phyloP scores from a whole-genome alignment of 53 echinoderm and acorn worm genomes.

The Apostichopus leukothele region DNA sequence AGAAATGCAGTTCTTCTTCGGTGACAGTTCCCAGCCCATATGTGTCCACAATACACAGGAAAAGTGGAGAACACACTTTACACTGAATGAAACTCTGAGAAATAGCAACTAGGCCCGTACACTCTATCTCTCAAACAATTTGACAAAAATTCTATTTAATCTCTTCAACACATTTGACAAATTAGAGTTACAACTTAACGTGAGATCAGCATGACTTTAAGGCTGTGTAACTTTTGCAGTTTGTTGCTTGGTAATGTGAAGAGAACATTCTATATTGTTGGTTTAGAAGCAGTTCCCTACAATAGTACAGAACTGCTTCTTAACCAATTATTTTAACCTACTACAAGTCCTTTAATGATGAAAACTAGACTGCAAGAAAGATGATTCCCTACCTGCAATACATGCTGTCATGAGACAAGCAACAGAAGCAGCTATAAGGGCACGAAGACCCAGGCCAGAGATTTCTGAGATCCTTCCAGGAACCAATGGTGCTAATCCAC shows the following conservation, averaged over 20 bases:
- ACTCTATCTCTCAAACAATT: too few species aligned
- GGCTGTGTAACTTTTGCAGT: too few species aligned
- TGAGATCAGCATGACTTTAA: too few species aligned
- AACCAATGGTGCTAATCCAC: conserved; percentile 78
- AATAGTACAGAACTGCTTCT: not conserved
- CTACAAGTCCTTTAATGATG: conserved; percentile 77
- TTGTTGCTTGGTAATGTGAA: not conserved
- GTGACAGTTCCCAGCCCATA: too few species aligned
- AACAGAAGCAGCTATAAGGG: conserved; percentile 72
- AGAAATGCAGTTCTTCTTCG: too few species aligned
- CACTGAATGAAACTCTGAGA: too few species aligned
- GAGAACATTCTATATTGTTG: not conserved
- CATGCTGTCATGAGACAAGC: conserved; percentile 91
- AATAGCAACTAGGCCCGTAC: too few species aligned
- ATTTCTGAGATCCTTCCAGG: conserved; percentile 78
- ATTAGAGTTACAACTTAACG: too few species aligned
- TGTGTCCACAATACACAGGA: too few species aligned
- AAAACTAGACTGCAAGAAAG: conserved; percentile 70
- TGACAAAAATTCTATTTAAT: too few species aligned
- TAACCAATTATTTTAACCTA: not conserved
- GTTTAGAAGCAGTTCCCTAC: not conserved
- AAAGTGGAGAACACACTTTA: too few species aligned
- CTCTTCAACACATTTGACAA: too few species aligned
- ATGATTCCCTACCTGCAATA: conserved; percentile 84
- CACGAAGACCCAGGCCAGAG: conserved; percentile 70